phyloP scores from a whole-genome alignment of 92 coral and sea anemone genomes.

The Porites evermanni region DNA sequence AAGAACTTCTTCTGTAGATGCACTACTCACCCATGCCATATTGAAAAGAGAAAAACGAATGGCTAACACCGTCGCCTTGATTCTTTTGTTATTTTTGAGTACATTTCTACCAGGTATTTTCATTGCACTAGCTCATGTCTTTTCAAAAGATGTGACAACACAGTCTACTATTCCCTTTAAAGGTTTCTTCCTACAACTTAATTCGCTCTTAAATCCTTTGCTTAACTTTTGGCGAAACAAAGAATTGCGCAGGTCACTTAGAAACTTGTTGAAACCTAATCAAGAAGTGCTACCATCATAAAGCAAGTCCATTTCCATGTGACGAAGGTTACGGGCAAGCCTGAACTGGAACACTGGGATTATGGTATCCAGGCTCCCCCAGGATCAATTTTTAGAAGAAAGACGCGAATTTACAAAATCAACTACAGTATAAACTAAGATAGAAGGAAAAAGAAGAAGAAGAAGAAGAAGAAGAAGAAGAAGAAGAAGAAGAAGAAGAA shows the following conservation, averaged over 20 bases:
- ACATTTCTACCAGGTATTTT: conserved; percentile 17
- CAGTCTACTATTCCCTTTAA: background rate
- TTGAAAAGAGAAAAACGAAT: background rate
- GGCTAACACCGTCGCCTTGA: conserved; percentile 12
- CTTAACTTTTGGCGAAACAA: conserved; percentile 11
- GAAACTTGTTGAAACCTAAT: background rate
- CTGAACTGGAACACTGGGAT: no score
- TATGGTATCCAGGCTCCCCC: no score
- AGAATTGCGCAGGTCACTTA: conserved; percentile 11
- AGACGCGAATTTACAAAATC: no score
- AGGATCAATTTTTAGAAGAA: no score
- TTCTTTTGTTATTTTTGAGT: background rate
- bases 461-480: no score
- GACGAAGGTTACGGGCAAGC: no score
- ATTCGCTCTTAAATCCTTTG: conserved; percentile 14
- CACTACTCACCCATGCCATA: background rate
- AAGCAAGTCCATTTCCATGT: background rate
- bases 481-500: no score
- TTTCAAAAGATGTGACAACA: background rate
- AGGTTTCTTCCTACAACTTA: background rate
- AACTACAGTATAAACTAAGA: no score
- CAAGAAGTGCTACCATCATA: background rate
- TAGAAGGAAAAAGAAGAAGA: no score
- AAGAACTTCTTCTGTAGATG: background rate
- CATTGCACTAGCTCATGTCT: background rate